Base-by-base conservation (phyloP, 2,113 vertebrate genomes). In the Zeus faber region DNA sequence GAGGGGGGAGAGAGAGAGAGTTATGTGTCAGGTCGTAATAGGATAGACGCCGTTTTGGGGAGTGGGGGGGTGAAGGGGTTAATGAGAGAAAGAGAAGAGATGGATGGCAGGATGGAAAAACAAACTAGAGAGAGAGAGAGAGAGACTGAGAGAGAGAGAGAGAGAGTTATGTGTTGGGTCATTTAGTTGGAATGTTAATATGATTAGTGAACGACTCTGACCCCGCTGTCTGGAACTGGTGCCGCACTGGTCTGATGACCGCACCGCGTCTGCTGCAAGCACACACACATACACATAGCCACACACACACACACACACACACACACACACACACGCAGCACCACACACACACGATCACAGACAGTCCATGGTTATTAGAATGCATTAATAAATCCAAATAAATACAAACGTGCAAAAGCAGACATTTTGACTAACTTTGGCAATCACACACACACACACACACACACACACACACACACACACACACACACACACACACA, bases 111-210 rank as follows among this genome's bases (percentile, higher is more conserved):
- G n/a, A n/a, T n/a, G n/a, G n/a, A n/a, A n/a, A n/a, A n/a, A n/a
- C n/a, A n/a, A n/a, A n/a, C n/a, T n/a, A 29, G 9, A 39, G 39
- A 47, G 49, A 67, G 48, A 62, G 58, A 44, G 44, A 53, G 21
- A 65, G 50, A 51, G 39, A 22, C 13, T 52, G 27, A 51, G 54
- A 44, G 33, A 64, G 35, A 39, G 37, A 44, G 33, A 60, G 33
- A 20, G 57, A 52, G 67, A 70, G 65, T 65, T 75, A 76, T 81
- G 79, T 72, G 29, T 81, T 81, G 64, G 58, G 77, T 83, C 84
- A 89, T 89, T 86, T 86, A 85, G 46, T 54, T 77, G 81, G 88
- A 89, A 89, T 90, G 87, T 89, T 89, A 89, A 90, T 88, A 85
- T 84, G 85, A 89, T 91, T 87, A 85, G 82, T 76, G 82, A 65